Percentiles rank a stretch among this genome's conserved stretches.
Evolutionary conservation across 2,113 vertebrate species (phyloP).

Genomic region (Hepsetus odoe): DNA sequence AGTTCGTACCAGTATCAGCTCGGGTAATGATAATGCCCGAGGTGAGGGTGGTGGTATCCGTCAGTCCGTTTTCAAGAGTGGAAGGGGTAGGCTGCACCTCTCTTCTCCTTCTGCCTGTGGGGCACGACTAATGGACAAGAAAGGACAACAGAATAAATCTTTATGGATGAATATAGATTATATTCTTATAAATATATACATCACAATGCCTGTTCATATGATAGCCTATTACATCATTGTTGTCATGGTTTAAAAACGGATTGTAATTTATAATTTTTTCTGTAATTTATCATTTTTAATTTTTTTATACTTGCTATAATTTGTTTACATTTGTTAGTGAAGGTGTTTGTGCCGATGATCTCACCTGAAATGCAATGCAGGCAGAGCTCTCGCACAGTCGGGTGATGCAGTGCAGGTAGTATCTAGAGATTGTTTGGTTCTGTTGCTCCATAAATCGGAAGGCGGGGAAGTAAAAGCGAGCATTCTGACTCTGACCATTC

Average conservation of each 20-base stretch:
- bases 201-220: not conserved
- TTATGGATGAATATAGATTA: not conserved
- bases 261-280: no score
- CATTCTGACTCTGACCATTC: constrained; percentile 73
- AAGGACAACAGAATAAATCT: not conserved
- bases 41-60: constrained; percentile 64
- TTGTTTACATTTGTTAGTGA: not conserved
- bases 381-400: constrained; percentile 70
- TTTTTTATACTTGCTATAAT: not conserved
- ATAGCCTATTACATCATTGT: no score
- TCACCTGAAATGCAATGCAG: constrained; percentile 71
- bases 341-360: constrained; percentile 25
- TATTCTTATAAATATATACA: no score
- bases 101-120: constrained; percentile 56
- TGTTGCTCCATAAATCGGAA: constrained; percentile 79
- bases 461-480: constrained; percentile 72
- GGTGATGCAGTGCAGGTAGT: constrained; percentile 76
- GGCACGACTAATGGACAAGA: constrained; percentile 4
- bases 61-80: constrained; percentile 1
- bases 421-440: constrained; percentile 70
- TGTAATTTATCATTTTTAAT: no score
- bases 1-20: constrained; percentile 45
- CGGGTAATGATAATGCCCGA: constrained; percentile 69
- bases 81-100: constrained; percentile 42
- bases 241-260: no score